Percentiles rank a stretch among this genome's conserved stretches.
Conservation (phyloP, 2,888 invertebrate genomes). For the Itoplectis maculator region DNA sequence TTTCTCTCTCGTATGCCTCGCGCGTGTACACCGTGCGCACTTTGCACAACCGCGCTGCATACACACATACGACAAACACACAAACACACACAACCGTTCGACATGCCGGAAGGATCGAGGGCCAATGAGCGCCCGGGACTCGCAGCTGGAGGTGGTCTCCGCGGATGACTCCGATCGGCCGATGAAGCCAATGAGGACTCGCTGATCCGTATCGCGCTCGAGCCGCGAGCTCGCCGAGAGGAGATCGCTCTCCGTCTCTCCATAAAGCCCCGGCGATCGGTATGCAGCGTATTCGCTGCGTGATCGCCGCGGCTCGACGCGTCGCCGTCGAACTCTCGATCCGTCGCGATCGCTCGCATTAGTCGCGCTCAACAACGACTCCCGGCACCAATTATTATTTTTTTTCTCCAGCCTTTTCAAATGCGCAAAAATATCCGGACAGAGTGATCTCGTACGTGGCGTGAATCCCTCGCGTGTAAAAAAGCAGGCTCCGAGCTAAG, state of each 20-base stretch:
- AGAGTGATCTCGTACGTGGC: too few relatives aligned
- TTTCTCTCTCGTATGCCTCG: too few relatives aligned
- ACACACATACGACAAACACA: too few relatives aligned
- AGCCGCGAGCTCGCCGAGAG: constrained; percentile 51
- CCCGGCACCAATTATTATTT: not conserved
- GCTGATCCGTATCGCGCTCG: constrained; percentile 71
- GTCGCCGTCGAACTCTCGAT: not conserved
- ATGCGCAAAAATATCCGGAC: not conserved
- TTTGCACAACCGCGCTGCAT: too few relatives aligned
- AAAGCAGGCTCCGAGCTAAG: not conserved
- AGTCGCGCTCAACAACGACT: not conserved
- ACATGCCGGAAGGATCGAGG: constrained; percentile 65
- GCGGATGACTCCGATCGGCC: constrained; percentile 70
- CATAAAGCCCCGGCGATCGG: constrained; percentile 27
- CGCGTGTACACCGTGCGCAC: too few relatives aligned
- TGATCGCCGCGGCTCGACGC: not conserved
- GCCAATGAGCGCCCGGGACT: constrained; percentile 66
- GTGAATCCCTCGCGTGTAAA: too few relatives aligned
- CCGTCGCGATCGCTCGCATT: not conserved
- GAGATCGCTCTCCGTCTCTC: constrained; percentile 38
- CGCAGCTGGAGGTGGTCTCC: constrained; percentile 69
- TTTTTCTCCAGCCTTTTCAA: not conserved
- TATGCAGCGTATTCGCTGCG: constrained; percentile 8
- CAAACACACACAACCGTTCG: too few relatives aligned
- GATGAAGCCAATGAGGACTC: constrained; percentile 72